These are phyloP conservation scores for Lacerta viridis DNA, from an alignment of 2,797 vertebrate genomes.

Conservation along the genomic window DNA sequence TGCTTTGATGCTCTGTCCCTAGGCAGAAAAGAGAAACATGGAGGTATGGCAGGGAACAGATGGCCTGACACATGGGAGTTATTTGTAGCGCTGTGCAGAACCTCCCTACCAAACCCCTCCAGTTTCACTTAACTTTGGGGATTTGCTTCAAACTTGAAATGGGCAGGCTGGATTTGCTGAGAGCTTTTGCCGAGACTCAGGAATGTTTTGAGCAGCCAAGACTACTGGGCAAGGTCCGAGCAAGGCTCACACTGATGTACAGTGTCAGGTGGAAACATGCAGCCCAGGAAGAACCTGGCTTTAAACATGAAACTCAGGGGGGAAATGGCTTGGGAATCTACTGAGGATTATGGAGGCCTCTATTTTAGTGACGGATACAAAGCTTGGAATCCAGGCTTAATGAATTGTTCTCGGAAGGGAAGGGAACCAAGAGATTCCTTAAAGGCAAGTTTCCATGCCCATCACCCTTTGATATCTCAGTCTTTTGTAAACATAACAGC, in stretches of 20 bases:
- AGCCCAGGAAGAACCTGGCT: not conserved
- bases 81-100: slow-evolving; percentile 61
- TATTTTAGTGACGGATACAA: not conserved
- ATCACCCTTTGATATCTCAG: not conserved
- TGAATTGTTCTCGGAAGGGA: not conserved
- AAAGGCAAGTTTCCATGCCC: not conserved
- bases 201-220: not conserved
- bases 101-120: slow-evolving; percentile 37
- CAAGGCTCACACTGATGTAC: fast-evolving
- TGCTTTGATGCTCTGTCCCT: slow-evolving; percentile 57
- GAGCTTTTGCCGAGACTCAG: slow-evolving; percentile 17
- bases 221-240: not conserved
- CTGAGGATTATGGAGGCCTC: not conserved
- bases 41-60: slow-evolving; percentile 54
- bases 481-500: not conserved
- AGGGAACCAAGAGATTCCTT: not conserved
- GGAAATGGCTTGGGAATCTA: not conserved
- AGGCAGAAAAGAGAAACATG: not conserved
- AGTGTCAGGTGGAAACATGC: not conserved
- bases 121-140: slow-evolving; percentile 18
- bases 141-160: fast-evolving
- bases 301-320: not conserved
- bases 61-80: slow-evolving; percentile 65
- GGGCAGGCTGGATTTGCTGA: not conserved
- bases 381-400: not conserved